Percentiles rank a stretch among this genome's conserved stretches.
Conservation (phyloP, 2,888 invertebrate species). For the Xestia c-nigrum region DNA sequence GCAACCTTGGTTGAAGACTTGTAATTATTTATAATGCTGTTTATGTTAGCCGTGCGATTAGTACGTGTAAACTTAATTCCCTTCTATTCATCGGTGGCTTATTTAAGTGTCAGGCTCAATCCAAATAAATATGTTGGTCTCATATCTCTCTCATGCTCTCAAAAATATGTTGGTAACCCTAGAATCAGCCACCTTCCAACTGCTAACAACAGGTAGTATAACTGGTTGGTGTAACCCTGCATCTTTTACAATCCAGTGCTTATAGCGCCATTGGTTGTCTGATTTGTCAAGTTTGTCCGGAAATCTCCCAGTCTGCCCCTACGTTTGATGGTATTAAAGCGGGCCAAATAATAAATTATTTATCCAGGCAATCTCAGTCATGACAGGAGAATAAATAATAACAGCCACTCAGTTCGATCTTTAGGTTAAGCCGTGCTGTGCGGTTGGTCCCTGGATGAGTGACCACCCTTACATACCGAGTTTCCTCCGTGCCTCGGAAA, state of each 20-base stretch:
- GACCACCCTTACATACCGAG: too few species aligned
- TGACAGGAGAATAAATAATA: too few species aligned
- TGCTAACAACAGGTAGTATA: background rate
- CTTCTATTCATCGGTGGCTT: constrained; percentile 2
- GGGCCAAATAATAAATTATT: background rate
- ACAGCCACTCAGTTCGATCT: too few species aligned
- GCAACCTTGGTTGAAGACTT: constrained; percentile 49
- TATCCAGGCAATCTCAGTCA: background rate
- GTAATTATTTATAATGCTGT: constrained; percentile 41
- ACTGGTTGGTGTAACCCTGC: background rate
- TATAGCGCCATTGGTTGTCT: background rate
- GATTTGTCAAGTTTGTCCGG: background rate
- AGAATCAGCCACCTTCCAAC: background rate
- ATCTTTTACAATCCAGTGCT: background rate
- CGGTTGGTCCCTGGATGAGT: too few species aligned
- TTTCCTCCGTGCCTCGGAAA: too few species aligned
- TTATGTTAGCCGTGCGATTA: constrained; percentile 20
- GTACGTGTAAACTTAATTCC: background rate
- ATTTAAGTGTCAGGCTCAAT: background rate
- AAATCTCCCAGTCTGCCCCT: background rate
- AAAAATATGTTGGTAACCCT: background rate
- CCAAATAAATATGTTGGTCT: background rate
- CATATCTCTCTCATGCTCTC: too few species aligned
- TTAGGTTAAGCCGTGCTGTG: too few species aligned
- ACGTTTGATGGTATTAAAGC: background rate